Conservation (phyloP, 1,140 invertebrate species). For the Telenomus remus region DNA sequence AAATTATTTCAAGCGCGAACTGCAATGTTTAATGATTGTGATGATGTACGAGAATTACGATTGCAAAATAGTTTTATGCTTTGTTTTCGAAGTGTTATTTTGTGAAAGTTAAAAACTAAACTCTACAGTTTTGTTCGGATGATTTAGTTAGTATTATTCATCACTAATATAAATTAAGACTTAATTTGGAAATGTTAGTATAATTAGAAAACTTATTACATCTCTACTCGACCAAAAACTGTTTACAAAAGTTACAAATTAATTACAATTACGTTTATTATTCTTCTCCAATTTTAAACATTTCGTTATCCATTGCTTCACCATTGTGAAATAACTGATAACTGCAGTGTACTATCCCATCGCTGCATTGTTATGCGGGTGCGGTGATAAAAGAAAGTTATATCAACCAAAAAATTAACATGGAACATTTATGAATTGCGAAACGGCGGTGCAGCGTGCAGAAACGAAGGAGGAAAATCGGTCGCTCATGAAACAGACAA, state of each 20-base stretch:
- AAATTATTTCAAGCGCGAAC: constrained; percentile 60
- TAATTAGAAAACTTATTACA: too few species aligned
- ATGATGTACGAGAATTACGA: constrained; percentile 22
- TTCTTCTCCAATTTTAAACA: too few species aligned
- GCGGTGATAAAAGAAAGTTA: constrained; percentile 59
- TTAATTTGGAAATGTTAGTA: too few species aligned
- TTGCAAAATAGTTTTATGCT: background rate
- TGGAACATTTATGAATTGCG: constrained; percentile 74
- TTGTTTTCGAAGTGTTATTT: constrained; percentile 26
- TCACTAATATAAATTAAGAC: too few species aligned
- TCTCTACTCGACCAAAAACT: too few species aligned
- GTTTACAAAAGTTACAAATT: too few species aligned
- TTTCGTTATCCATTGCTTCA: too few species aligned
- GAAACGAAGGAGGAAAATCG: constrained; percentile 67
- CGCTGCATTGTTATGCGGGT: constrained; percentile 64
- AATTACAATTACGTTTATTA: too few species aligned
- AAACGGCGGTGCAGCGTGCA: constrained; percentile 75
- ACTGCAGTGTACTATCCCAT: constrained; percentile 36
- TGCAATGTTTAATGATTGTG: constrained; percentile 46
- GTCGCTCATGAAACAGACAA: constrained; percentile 59
- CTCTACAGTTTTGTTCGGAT: background rate
- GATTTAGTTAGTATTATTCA: too few species aligned
- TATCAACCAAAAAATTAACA: constrained; percentile 67
- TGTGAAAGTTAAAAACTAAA: constrained; percentile 14
- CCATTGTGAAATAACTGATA: background rate